Percentiles rank a stretch among this genome's conserved stretches.
phyloP scores from a whole-genome alignment of 2,797 vertebrate species.

The Etheostoma perlongum region DNA sequence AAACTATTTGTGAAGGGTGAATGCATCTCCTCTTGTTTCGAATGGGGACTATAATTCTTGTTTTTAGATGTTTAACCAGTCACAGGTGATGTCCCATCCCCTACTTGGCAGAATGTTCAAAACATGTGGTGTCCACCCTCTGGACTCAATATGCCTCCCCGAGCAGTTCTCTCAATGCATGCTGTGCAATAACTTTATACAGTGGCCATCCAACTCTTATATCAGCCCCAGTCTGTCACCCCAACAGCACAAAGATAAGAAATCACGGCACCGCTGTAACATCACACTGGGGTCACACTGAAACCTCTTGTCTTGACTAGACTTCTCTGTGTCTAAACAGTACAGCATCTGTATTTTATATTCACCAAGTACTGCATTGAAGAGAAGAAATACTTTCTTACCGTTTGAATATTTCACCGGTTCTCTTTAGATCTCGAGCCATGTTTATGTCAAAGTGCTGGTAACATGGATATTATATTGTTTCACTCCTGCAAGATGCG shows the following conservation, averaged over 20 bases:
- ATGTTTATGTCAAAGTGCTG: slow-evolving; percentile 22
- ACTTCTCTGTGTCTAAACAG: slow-evolving; percentile 41
- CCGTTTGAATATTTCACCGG: slow-evolving; percentile 2
- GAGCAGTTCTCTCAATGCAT: slow-evolving; percentile 32
- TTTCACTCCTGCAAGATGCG: slow-evolving; percentile 8
- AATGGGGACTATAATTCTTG: slow-evolving; percentile 61
- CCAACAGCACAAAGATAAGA: slow-evolving; percentile 45
- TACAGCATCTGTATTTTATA: slow-evolving; percentile 73
- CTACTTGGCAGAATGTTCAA: slow-evolving; percentile 52
- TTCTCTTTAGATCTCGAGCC: slow-evolving; percentile 52
- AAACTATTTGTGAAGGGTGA: slow-evolving; percentile 65
- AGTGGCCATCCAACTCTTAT: slow-evolving; percentile 33
- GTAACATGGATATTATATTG: slow-evolving; percentile 25
- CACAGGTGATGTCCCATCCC: slow-evolving; percentile 71
- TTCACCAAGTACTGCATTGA: slow-evolving; percentile 16
- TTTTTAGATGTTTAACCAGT: slow-evolving; percentile 73
- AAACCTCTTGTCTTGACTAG: slow-evolving; percentile 33
- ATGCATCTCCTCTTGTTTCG: slow-evolving; percentile 37
- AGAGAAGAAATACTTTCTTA: slow-evolving; percentile 25
- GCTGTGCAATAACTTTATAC: slow-evolving; percentile 57
- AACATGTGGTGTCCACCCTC: slow-evolving; percentile 66
- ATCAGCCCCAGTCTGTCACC: slow-evolving; percentile 51
- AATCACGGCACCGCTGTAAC: slow-evolving; percentile 48
- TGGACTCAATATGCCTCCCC: not conserved
- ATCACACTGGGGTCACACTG: slow-evolving; percentile 31